Base-by-base conservation (phyloP, 1,140 invertebrate genomes). In the Tyrophagus putrescentiae region DNA sequence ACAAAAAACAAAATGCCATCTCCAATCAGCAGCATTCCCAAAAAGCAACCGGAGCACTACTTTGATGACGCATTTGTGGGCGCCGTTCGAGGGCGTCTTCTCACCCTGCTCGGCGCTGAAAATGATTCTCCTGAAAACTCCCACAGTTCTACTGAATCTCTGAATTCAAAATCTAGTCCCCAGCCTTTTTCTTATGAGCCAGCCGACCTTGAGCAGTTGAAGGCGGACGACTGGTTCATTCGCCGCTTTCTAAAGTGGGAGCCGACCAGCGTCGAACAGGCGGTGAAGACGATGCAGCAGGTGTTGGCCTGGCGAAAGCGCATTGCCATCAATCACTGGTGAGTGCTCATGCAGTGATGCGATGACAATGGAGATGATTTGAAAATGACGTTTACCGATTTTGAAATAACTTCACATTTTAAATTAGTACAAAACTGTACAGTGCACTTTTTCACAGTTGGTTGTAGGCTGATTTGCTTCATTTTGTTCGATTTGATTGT, bases 191-290 rank as follows among this genome's bases (percentile, higher is more conserved):
- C 31, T n/a, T 59, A 44, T 29, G 57, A 59, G 28, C 2, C 4
- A 16, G 18, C 6, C 11, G 57, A 60, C 33, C 36, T 60, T 33
- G 60, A 57, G 28, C n/a, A 25, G 50, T 31, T 34, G 50, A 34
- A 36, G 50, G 31, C 18, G 18, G 59, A 44, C 60, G 62, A 60
- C 52, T 60, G 21, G 58, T 61, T 63, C 52, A 31, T 59, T 23
- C 36, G 57, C 4, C 57, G 57, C 32, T 59, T 59, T 34, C 23
- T 59, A 16, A 16, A n/a, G n/a, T 59, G 57, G 57, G n/a, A 21
- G 34, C 57, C 57, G 13, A 59, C 57, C 18, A 59, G 16, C 31
- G 16, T 59, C 16, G 32, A 45, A 9, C 29, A 28, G 7, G 57
- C 57, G 3, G 39, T 44, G 25, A 59, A 59, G 23, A 18, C 18